phyloP scores from a whole-genome alignment of 2,797 vertebrate genomes.

The Triplophysa yarkandensis region DNA sequence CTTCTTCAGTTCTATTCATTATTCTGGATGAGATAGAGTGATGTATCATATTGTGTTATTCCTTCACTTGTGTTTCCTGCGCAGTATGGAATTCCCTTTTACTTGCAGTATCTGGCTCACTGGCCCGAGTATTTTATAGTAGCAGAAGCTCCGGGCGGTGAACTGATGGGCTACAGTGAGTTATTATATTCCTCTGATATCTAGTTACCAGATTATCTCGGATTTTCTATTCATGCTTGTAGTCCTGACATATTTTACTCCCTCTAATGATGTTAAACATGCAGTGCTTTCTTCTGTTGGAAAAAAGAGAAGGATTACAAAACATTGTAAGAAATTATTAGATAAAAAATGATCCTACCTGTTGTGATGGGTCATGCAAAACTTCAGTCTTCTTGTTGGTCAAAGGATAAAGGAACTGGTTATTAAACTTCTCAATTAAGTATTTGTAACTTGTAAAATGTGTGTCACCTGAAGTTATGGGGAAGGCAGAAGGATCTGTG shows the following conservation, averaged over 20 bases:
- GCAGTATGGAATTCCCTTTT: slow-evolving; percentile 96
- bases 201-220: background rate
- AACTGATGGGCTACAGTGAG: slow-evolving; percentile 97
- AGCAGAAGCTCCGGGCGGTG: slow-evolving; percentile 92
- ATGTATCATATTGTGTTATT: background rate
- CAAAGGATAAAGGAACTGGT: background rate
- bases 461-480: slow-evolving; percentile 85
- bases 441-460: background rate
- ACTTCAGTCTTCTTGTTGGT: background rate
- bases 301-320: background rate
- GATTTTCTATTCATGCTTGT: too few relatives aligned
- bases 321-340: too few relatives aligned
- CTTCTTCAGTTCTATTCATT: too few relatives aligned
- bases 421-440: background rate
- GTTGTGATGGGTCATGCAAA: too few relatives aligned
- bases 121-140: slow-evolving; percentile 98
- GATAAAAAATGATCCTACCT: background rate
- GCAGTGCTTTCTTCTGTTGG: background rate
- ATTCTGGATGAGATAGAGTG: background rate
- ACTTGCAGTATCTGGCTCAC: slow-evolving; percentile 95
- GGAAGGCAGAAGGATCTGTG: slow-evolving; percentile 94
- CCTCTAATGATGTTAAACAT: background rate
- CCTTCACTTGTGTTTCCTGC: slow-evolving; percentile 42
- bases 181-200: slow-evolving; percentile 38
- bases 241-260: background rate